A percentile compares a stretch with the other conserved stretches of the same genome.
Conservation (phyloP, 1,140 invertebrate genomes). For the Drosophila paulistorum region DNA sequence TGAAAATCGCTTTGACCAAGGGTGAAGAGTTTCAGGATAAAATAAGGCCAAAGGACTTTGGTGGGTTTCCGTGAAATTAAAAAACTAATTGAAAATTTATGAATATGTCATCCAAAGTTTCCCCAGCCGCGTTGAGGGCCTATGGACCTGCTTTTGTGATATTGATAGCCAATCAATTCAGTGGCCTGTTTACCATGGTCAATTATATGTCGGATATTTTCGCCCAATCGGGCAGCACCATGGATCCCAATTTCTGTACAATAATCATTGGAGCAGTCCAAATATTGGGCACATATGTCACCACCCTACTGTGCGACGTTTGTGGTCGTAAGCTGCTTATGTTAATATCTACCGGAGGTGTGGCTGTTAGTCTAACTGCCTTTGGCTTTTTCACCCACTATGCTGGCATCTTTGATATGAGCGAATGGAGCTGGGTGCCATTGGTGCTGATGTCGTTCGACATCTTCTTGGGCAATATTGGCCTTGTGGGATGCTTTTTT, state of each 20-base stretch:
- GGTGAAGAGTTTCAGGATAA: slow-evolving; percentile 26
- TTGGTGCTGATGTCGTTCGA: slow-evolving; percentile 64
- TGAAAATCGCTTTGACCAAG: slow-evolving; percentile 46
- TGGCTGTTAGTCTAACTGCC: slow-evolving; percentile 42
- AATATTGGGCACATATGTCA: slow-evolving; percentile 71
- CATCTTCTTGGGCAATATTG: slow-evolving; percentile 69
- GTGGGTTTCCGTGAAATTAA: slow-evolving; percentile 29
- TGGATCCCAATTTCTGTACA: slow-evolving; percentile 84
- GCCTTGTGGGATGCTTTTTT: slow-evolving; percentile 72
- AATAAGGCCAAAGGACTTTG: slow-evolving; percentile 51
- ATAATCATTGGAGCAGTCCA: slow-evolving; percentile 84
- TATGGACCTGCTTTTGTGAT: slow-evolving; percentile 52
- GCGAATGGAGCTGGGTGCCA: slow-evolving; percentile 65
- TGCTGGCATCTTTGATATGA: slow-evolving; percentile 45
- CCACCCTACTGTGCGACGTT: slow-evolving; percentile 63
- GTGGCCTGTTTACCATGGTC: slow-evolving; percentile 62
- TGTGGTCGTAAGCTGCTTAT: slow-evolving; percentile 57
- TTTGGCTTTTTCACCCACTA: slow-evolving; percentile 58
- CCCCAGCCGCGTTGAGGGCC: slow-evolving; percentile 31
- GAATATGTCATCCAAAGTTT: slow-evolving; percentile 23
- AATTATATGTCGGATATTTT: slow-evolving; percentile 86
- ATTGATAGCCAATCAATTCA: slow-evolving; percentile 56
- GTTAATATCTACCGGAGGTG: slow-evolving; percentile 53
- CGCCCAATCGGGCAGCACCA: slow-evolving; percentile 84
- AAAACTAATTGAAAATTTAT: not conserved